These are phyloP conservation scores for Premnoplex brunnescens DNA, from an alignment of 2,797 vertebrate species.

Conservation along the genomic window DNA sequence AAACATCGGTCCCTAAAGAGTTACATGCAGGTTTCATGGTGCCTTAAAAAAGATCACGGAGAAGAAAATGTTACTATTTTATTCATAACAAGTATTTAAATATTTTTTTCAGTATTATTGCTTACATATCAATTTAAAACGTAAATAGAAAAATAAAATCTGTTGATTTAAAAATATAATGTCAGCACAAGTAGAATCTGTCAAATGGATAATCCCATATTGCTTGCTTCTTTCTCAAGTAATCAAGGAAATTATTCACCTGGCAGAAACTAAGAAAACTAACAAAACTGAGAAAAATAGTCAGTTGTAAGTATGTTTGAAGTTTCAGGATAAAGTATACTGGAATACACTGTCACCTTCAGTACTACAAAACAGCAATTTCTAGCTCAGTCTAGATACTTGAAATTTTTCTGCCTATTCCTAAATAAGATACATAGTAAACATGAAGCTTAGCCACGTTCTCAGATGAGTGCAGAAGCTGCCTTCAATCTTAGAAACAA, in stretches of 20 bases:
- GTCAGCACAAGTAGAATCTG: neutral
- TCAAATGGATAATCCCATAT: neutral
- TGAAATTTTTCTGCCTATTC: neutral
- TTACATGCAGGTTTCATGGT: neutral
- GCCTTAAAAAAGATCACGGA: neutral
- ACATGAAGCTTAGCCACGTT: neutral
- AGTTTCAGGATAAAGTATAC: neutral
- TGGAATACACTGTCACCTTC: neutral
- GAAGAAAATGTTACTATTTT: neutral
- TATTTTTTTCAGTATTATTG: neutral
- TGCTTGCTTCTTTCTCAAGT: neutral
- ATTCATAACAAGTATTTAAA: neutral
- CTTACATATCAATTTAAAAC: neutral
- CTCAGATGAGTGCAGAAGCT: neutral
- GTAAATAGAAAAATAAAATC: neutral
- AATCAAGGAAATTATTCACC: neutral
- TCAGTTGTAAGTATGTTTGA: neutral
- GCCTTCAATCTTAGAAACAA: neutral
- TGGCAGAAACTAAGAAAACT: neutral
- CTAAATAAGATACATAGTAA: neutral
- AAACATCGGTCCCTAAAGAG: neutral
- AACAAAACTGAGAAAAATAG: neutral
- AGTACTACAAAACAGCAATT: neutral
- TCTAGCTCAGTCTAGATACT: neutral
- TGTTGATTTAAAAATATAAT: neutral